Evolutionary conservation across 2,888 invertebrate species (phyloP), one percentile per base, ranked within the genome.

Genomic region (Drosophila maculinotata): DNA sequence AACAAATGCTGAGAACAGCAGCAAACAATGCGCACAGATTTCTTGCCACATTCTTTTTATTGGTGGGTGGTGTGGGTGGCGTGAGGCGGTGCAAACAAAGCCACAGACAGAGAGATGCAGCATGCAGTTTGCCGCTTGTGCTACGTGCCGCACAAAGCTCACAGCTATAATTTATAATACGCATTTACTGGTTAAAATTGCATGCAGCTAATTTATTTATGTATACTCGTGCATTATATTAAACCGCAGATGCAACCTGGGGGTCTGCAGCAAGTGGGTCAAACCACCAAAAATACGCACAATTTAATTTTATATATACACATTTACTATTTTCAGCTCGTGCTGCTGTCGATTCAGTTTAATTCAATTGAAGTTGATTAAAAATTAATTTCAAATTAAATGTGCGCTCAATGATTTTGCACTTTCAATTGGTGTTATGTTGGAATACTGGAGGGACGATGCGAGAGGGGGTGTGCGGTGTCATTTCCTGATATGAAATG

Each of bases 331-430:
- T 25, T 30, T n/a, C n/a, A 23, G 25, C 33, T 42, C 17, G 9
- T 45, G 12, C 48, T 35, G 41, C 54, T 49, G 59, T 47, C 69
- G 54, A 54, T 58, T 57, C 72, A 63, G 66, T 81, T 79, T 68
- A 85, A 81, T 81, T 81, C 82, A 81, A 81, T 81, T 85, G 62
- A 28, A 65, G 69, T 66, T 79, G 79, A 81, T 81, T 77, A 81
- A 81, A 79, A 79, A 82, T 81, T 85, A 79, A 81, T 85, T 82
- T 79, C 56, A 75, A 82, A 85, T 82, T 82, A 81, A 85, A 82
- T 81, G 77, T 52, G 44, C 66, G 69, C 82, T 76, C 71, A 76
- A 76, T 84, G 74, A 70, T 79, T 67, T 64, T 74, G 82, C 71
- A 60, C 51, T 60, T 65, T 48, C 23, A 60, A 56, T 31, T 47